phyloP scores from a whole-genome alignment of 2,888 invertebrate species.

The Melangyna quadrimaculata region DNA sequence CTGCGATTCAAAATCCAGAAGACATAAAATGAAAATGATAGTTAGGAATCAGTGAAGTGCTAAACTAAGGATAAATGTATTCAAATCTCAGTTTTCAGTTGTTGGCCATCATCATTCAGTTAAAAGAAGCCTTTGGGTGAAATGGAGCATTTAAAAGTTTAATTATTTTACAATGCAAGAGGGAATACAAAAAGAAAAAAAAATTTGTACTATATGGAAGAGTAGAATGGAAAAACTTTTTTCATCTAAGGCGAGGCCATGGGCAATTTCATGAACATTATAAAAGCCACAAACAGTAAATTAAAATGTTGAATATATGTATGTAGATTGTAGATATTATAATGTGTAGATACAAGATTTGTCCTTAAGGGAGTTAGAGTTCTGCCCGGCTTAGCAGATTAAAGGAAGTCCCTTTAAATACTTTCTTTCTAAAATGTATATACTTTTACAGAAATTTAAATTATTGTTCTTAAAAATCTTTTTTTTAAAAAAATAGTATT shows the following conservation, averaged over 20 bases:
- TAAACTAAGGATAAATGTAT: conserved; percentile 46
- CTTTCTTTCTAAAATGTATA: not conserved
- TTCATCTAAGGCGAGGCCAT: not conserved
- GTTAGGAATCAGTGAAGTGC: conserved; percentile 31
- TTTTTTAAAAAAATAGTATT: too few species aligned
- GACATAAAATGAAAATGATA: conserved; percentile 62
- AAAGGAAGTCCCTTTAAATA: not conserved
- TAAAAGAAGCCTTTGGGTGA: conserved; percentile 35
- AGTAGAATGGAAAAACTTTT: conserved; percentile 16
- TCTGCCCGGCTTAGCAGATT: not conserved
- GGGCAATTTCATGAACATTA: not conserved
- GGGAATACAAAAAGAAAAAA: conserved; percentile 17
- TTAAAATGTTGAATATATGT: conserved; percentile 9
- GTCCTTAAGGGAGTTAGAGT: not conserved
- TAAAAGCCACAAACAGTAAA: conserved; percentile 9
- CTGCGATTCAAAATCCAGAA: conserved; percentile 8
- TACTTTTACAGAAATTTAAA: not conserved
- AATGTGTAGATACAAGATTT: not conserved
- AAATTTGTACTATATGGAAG: not conserved
- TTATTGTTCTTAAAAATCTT: not conserved
- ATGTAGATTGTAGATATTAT: not conserved
- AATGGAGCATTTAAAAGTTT: conserved; percentile 68
- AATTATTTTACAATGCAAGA: conserved; percentile 62
- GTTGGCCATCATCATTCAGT: conserved; percentile 14
- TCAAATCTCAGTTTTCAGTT: conserved; percentile 51